Evolutionary conservation across 2,113 vertebrate species (phyloP).

Genomic region (Mandrillus leucophaeus): DNA sequence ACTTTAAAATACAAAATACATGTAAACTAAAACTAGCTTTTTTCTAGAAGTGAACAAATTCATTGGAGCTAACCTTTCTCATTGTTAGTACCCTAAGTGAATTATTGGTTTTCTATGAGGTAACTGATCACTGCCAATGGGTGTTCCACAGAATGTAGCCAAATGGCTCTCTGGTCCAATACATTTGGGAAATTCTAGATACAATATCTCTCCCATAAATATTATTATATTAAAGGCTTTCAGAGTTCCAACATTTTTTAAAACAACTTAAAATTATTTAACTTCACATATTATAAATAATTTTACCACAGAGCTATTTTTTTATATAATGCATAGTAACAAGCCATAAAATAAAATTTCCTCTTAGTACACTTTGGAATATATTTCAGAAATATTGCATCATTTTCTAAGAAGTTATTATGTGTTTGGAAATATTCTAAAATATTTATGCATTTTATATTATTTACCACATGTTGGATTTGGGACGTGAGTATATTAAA

Average conservation of each 20-base stretch:
- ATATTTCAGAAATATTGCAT: not conserved
- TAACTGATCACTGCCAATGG: not conserved
- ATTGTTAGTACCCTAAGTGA: not conserved
- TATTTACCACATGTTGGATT: not conserved
- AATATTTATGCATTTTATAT: not conserved
- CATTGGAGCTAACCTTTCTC: not conserved
- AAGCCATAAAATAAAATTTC: not conserved
- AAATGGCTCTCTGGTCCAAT: not conserved
- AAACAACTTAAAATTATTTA: not conserved
- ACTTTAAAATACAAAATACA: not conserved
- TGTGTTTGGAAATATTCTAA: not conserved
- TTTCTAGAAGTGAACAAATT: not conserved
- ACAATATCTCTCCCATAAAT: not conserved
- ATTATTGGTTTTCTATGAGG: not conserved
- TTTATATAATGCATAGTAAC: not conserved
- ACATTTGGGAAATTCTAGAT: not conserved
- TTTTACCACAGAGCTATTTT: not conserved
- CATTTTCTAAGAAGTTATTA: not conserved
- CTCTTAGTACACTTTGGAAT: constrained; percentile 13
- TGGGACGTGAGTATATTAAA: not conserved
- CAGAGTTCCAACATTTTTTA: not conserved
- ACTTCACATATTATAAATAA: not conserved
- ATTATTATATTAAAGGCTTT: not conserved
- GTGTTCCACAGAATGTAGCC: not conserved
- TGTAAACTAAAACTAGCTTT: not conserved